Evolutionary conservation across 2,888 invertebrate genomes (phyloP).

Genomic region (Drosophila dives): DNA sequence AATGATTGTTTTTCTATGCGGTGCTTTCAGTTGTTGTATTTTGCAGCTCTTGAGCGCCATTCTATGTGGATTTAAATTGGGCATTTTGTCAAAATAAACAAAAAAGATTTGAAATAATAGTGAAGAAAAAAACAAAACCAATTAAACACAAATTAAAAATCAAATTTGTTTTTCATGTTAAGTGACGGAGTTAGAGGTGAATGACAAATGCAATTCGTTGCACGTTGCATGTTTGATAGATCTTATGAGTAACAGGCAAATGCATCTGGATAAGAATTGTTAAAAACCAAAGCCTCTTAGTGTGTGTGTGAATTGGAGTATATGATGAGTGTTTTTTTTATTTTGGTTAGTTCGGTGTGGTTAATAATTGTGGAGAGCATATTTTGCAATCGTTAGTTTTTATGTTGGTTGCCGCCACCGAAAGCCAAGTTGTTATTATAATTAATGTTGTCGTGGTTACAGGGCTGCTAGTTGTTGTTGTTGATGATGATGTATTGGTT

Average conservation of each 20-base stretch:
- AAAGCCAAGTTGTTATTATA: constrained; percentile 46
- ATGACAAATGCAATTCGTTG: constrained; percentile 43
- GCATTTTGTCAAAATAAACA: constrained; percentile 27
- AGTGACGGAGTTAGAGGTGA: not conserved
- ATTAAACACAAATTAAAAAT: constrained; percentile 35
- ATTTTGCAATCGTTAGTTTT: constrained; percentile 52
- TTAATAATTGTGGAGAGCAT: constrained; percentile 49
- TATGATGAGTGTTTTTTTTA: constrained; percentile 19
- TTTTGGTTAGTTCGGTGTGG: constrained; percentile 46
- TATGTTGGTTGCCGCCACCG: constrained; percentile 63
- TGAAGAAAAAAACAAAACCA: constrained; percentile 45
- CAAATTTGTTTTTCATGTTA: constrained; percentile 8
- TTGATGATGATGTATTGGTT: constrained; percentile 47
- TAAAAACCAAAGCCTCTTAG: constrained; percentile 70
- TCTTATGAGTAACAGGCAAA: constrained; percentile 13
- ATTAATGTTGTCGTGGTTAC: constrained; percentile 41
- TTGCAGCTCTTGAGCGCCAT: constrained; percentile 84
- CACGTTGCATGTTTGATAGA: constrained; percentile 22
- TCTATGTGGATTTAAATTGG: constrained; percentile 54
- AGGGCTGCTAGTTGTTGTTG: constrained; percentile 43
- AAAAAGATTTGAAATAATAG: constrained; percentile 28
- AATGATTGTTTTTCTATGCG: constrained; percentile 73
- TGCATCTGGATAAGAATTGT: constrained; percentile 36
- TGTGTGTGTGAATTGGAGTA: constrained; percentile 22
- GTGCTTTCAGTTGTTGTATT: constrained; percentile 85